Evolutionary conservation across 2,113 vertebrate genomes (phyloP), one percentile per base, ranked within the genome.

Genomic region (Syrrhaptes paradoxus): DNA sequence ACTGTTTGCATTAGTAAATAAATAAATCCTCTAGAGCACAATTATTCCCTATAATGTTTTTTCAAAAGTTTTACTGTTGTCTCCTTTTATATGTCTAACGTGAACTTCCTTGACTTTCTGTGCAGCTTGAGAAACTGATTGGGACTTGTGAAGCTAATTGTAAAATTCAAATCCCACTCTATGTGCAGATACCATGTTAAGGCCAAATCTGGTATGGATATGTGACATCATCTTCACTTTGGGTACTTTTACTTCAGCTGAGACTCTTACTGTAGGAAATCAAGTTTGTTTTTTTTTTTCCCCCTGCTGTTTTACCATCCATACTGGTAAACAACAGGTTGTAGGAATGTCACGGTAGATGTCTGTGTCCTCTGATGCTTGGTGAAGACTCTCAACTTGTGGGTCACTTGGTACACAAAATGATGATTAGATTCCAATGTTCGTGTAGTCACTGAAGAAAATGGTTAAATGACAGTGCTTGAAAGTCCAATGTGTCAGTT

Each of bases 1-100:
- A 88, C 75, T 92, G 85, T 95, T 93, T 90, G 84, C 82, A 72
- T 96, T 93, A 81, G 90, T 96, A 96, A 95, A 86, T 86, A 96
- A 95, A 93, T 84, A 93, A 96, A 96, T 90, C 78, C 83, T 95
- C 87, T 61, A 75, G 95, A 95, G 88, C 79, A 63, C 72, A 90
- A 78, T 93, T 93, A 85, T 85, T 93, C 73, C 62, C 13, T 78
- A 75, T 73, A 94, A 91, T 84, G 45, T 57, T 95, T 95, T 92
- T 93, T 85, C 43, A 71, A 49, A 88, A 81, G 46, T 88, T 88
- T 94, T 78, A 63, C 63, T 93, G 2, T 67, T 92, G 24, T 84
- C n/a, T 72, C 8, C 46, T 78, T 78, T 78, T 82, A 32, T 38
- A 28, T 55, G 28, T 66, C 32, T 75, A 13, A 84, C 46, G 66